Base-by-base conservation (phyloP, 2,888 invertebrate species). In the Dinocampus coccinellae region DNA sequence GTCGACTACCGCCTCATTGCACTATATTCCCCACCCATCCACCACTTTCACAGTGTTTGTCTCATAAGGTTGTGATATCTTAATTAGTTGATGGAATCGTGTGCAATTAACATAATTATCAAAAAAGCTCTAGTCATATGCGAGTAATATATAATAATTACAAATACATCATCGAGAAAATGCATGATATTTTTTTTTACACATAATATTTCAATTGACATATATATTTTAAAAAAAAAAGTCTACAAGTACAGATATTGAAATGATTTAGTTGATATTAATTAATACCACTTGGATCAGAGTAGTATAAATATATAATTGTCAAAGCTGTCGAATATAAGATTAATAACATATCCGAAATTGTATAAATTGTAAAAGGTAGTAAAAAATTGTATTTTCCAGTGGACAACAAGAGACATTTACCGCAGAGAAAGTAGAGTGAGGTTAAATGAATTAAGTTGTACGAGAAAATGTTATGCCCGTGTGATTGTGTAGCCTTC, bases 1-100 rank as follows among this genome's bases (percentile, higher is more conserved):
- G 69, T 55, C 66, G 72, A 58, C 53, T 72, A 61, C 60, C 34
- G 55, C 36, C 69, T 58, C 52, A 47, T 57, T 39, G 36, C 52
- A 39, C 24, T 47, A 55, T 33, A 70, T 63, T 47, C 16, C 10
- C 9, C 61, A 9, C 26, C 36, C 26, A 34, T 24, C 36, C 13
- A 39, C 34, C 36, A 10, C 63, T 34, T 33, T 64, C 39, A 61
- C 42, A 57, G 36, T 57, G 57, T 73, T 71, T 67, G 71, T 71
- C 42, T 39, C 62, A 20, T 22, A 39, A 29, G 61, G n/a, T 29
- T 34, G 62, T n/a, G 73, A 62, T 39, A 64, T 69, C 76, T 73
- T 75, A 76, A 77, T 76, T 74, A 78, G 70, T 73, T 73, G 74
- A 79, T 76, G 75, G 72, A 52, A 73, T 74, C 64, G 61, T 55